Evolutionary conservation across 2,888 invertebrate species (phyloP).

Genomic region (Aethes cnicana): DNA sequence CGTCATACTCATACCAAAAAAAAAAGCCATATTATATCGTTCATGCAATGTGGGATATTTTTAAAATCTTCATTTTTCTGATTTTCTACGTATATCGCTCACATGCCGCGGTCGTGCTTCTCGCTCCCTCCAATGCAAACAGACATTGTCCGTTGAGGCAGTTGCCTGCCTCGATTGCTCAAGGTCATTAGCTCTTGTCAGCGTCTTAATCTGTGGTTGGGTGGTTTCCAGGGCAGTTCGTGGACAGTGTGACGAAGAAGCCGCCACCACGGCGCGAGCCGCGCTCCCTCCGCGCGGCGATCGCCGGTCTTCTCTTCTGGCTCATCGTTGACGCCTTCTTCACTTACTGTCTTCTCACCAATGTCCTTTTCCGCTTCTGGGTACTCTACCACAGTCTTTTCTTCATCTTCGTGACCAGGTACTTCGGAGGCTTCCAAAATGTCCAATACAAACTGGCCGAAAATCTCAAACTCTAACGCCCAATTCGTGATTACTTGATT

Average conservation of each 20-base stretch:
- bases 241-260: slow-evolving; percentile 54
- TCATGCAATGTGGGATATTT: too few species aligned
- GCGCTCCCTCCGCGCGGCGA: slow-evolving; percentile 54
- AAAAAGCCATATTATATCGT: too few species aligned
- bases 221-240: slow-evolving; percentile 61
- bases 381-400: slow-evolving; percentile 79
- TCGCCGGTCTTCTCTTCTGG: slow-evolving; percentile 85
- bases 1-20: too few species aligned
- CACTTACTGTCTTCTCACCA: slow-evolving; percentile 66
- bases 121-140: too few species aligned
- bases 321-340: slow-evolving; percentile 79
- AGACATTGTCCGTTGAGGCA: too few species aligned
- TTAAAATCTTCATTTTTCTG: too few species aligned
- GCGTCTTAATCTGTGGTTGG: too few species aligned
- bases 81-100: too few species aligned
- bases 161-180: too few species aligned
- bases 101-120: too few species aligned
- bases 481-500: slow-evolving; percentile 3
- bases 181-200: too few species aligned
- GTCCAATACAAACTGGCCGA: slow-evolving; percentile 77
- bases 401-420: slow-evolving; percentile 79
- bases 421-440: slow-evolving; percentile 83
- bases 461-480: slow-evolving; percentile 36
- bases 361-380: slow-evolving; percentile 76
- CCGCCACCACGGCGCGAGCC: slow-evolving; percentile 50